Evolutionary conservation across 2,797 vertebrate species (phyloP), one percentile per base, ranked within the genome.

Genomic region (Enteromius argenteus): DNA sequence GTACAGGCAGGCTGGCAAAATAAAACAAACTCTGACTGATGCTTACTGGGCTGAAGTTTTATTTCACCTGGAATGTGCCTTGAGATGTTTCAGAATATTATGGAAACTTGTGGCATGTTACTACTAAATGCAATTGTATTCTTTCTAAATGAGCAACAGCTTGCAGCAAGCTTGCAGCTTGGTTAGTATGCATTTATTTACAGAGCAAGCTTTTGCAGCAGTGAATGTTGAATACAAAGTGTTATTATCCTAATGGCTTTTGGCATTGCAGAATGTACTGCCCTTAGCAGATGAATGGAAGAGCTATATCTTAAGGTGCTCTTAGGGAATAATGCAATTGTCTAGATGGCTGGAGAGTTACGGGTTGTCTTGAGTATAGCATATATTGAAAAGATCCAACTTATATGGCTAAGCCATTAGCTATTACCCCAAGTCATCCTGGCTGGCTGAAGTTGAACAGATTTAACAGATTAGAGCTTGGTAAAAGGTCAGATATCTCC

Each of bases 191-290:
- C 80, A 83, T 80, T 83, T 6, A 83, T 80, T 49, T 49, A 30
- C 56, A 80, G 53, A 77, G 71, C 21, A 44, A 44, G 6, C 19
- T 49, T 75, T 81, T 86, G 15, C 67, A 67, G 79, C 62, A 62
- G 46, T 13, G 17, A 9, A 72, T 51, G 56, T 46, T 46, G 32
- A 60, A 78, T 44, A 75, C 74, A 35, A 68, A 75, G 51, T 37
- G 71, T 42, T 56, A 80, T 87, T 58, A 80, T 82, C 71, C 27
- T 60, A 85, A 86, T 86, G 56, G 84, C 27, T 81, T 60, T 39
- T 66, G 84, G 72, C 62, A 83, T 23, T 84, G 74, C 42, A 68
- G 23, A 44, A 27, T 62, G 42, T 32, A 44, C 64, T 69, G 72
- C 46, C 23, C 35, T 64, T 32, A 64, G 35, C 42, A 74, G 46